Conservation (phyloP, 2,888 invertebrate genomes). For the Heliconius aoede region DNA sequence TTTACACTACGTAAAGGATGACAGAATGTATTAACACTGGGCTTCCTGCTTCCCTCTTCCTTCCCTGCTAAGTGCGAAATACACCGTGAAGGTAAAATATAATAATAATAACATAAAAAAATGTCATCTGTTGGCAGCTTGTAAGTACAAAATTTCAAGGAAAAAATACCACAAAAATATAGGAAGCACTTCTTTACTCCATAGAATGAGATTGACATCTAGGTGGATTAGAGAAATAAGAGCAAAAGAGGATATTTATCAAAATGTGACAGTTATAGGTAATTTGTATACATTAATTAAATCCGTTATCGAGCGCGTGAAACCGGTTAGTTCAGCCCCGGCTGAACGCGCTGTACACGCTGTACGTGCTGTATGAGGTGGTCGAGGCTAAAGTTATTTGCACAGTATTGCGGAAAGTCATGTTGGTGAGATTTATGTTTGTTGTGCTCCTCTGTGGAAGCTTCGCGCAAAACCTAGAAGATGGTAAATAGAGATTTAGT, state of each 20-base stretch:
- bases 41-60: too few relatives aligned
- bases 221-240: background rate
- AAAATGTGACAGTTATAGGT: slow-evolving; percentile 8
- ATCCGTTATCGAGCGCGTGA: slow-evolving; percentile 5
- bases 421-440: background rate
- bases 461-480: background rate
- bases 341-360: too few relatives aligned
- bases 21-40: too few relatives aligned
- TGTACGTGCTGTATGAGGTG: too few relatives aligned
- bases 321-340: background rate
- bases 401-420: background rate
- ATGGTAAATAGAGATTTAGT: background rate
- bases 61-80: too few relatives aligned
- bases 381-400: too few relatives aligned
- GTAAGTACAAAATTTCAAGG: too few relatives aligned
- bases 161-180: background rate
- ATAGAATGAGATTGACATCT: background rate
- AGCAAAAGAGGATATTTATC: background rate
- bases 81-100: too few relatives aligned
- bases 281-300: slow-evolving; percentile 22
- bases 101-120: too few relatives aligned
- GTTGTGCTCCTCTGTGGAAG: slow-evolving; percentile 1
- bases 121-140: background rate
- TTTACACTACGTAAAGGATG: too few relatives aligned
- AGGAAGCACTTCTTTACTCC: background rate